A percentile compares a stretch with the other conserved stretches of the same genome.
phyloP scores from a whole-genome alignment of 2,888 invertebrate genomes.

The Alcis repandata region DNA sequence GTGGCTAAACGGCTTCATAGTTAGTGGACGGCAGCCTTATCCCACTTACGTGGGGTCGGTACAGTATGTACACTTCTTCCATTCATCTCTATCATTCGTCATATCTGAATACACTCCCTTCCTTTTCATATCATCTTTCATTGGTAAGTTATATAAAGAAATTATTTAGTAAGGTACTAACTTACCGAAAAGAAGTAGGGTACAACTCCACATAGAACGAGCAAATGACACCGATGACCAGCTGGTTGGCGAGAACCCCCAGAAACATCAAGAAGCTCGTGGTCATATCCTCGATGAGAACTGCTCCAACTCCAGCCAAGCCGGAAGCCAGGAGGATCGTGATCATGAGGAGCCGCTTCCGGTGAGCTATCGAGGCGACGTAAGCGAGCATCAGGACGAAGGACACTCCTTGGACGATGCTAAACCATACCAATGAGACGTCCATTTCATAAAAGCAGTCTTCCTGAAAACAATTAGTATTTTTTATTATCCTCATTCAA shows the following conservation, averaged over 20 bases:
- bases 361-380: conserved; percentile 56
- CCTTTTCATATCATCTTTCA: too few relatives aligned
- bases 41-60: too few relatives aligned
- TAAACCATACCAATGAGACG: conserved; percentile 51
- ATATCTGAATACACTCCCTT: too few relatives aligned
- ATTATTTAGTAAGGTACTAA: conserved; percentile 43
- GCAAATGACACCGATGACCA: conserved; percentile 60
- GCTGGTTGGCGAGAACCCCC: conserved; percentile 53
- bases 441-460: conserved; percentile 50
- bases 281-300: conserved; percentile 50
- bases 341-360: conserved; percentile 56
- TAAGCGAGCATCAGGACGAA: conserved; percentile 54
- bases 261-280: conserved; percentile 60
- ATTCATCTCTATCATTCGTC: too few relatives aligned
- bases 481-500: too few relatives aligned
- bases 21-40: too few relatives aligned
- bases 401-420: conserved; percentile 50
- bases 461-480: conserved; percentile 33
- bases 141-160: too few relatives aligned
- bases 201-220: conserved; percentile 66
- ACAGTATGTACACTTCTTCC: too few relatives aligned
- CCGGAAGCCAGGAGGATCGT: conserved; percentile 49
- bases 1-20: too few relatives aligned
- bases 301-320: conserved; percentile 50
- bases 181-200: conserved; percentile 66